Base-by-base conservation (phyloP, 1,140 invertebrate genomes). In the Drosophila simulans region DNA sequence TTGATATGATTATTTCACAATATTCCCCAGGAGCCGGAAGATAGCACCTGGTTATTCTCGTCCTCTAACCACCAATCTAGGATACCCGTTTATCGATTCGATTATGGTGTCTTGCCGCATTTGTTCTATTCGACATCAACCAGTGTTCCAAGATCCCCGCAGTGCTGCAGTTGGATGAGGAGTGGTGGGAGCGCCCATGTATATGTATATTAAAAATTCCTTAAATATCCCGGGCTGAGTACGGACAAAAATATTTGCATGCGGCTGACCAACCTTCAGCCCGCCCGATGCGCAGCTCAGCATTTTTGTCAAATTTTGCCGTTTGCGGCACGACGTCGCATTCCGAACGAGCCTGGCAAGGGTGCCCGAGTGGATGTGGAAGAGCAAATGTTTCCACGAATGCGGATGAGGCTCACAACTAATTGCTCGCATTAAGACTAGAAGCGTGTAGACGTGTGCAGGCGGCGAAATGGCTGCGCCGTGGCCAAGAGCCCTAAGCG, bases 161-260 rank as follows among this genome's bases (percentile, higher is more conserved):
- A 8, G 27, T 7, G 27, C 7, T 31, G 27, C 27, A 31, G 5
- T 31, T 31, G 5, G 7, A 31, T 31, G 27, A 31, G 27, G 5
- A 25, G 5, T 4, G 25, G 25, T 5, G 4, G 25, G 25, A 4
- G 0, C 5, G 25, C 25, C 25, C 5, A 27, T 27, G 5, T 5
- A 27, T 82, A 78, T 83, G 79, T 82, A 86, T 86, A 86, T 86
- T 89, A 86, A 86, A 86, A 86, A 86, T 86, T 86, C 84, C 78
- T 73, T 35, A 83, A 89, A 89, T 89, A 79, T 71, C 56, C 52
- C 34, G 58, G 34, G 52, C 56, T 10, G 65, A 49, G 48, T 17
- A 43, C 58, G 45, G 63, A 48, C 68, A 56, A 65, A 83, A 82
- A 86, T 89, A 86, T 86, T 86, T 86, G 70, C 83, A 88, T 89